Percentiles rank a stretch among this genome's conserved stretches.
These are phyloP conservation scores for Ceuthmochares aereus DNA, from an alignment of 2,113 vertebrate genomes.

Conservation along the genomic window DNA sequence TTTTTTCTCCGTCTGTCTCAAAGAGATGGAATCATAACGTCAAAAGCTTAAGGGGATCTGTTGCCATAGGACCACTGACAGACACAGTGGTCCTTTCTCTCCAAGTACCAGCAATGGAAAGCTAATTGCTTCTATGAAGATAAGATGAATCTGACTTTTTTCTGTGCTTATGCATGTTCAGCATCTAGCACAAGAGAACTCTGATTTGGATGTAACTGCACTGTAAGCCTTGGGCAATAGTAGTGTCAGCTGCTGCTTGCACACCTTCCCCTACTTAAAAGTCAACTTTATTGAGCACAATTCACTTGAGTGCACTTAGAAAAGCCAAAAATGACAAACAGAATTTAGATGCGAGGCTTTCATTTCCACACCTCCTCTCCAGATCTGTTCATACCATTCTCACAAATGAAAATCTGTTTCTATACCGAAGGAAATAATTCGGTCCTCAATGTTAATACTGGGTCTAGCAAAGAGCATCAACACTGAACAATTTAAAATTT, in stretches of 20 bases:
- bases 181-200: background rate
- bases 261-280: background rate
- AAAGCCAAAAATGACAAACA: constrained; percentile 2
- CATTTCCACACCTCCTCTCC: background rate
- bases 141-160: background rate
- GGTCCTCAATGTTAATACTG: background rate
- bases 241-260: background rate
- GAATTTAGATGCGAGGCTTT: background rate
- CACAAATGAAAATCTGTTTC: background rate
- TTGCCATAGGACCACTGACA: background rate
- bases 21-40: background rate
- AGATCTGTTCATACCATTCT: background rate
- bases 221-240: background rate
- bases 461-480: background rate
- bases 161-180: background rate
- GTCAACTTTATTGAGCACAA: background rate
- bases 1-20: background rate
- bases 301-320: background rate
- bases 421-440: background rate
- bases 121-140: background rate
- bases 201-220: background rate
- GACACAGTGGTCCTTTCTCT: background rate
- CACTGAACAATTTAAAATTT: background rate
- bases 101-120: background rate
- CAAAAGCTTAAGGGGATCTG: background rate